Conservation (phyloP, 1,140 invertebrate species). For the Listronotus bonariensis region DNA sequence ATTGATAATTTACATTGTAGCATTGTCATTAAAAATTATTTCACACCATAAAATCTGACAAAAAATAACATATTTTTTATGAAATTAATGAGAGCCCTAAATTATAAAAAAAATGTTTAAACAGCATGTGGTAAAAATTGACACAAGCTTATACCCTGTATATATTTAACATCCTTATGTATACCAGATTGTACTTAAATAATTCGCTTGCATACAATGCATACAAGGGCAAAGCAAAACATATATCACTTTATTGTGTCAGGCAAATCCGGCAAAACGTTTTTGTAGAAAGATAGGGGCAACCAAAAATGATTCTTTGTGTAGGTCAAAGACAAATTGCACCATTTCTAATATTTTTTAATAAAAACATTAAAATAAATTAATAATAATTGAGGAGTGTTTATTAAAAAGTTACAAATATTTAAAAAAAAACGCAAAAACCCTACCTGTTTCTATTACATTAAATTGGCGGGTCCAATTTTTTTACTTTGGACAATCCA, state of each 20-base stretch:
- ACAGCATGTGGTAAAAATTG: conserved; percentile 13
- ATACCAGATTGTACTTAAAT: conserved; percentile 27
- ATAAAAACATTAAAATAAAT: too few relatives aligned
- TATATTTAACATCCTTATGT: conserved; percentile 1
- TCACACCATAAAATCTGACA: too few relatives aligned
- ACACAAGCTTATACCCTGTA: conserved; percentile 7
- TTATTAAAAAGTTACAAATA: too few relatives aligned
- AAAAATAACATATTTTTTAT: too few relatives aligned
- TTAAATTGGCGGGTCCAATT: too few relatives aligned
- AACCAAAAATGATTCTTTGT: conserved; percentile 32
- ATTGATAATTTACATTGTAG: too few relatives aligned
- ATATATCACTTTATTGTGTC: conserved; percentile 39
- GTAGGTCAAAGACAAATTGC: conserved; percentile 1
- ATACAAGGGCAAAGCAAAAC: conserved; percentile 37
- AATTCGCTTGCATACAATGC: conserved; percentile 28
- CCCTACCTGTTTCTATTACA: too few relatives aligned
- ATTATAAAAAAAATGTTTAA: not conserved
- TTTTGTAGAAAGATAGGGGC: conserved; percentile 29
- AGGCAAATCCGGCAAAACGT: conserved; percentile 37
- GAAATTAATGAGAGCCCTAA: too few relatives aligned
- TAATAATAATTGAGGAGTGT: too few relatives aligned
- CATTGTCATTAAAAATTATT: too few relatives aligned
- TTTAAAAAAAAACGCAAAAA: too few relatives aligned
- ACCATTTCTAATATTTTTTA: conserved; percentile 13
- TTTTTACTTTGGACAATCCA: too few relatives aligned